Evolutionary conservation across 2,113 vertebrate genomes (phyloP).

Genomic region (Ciconia boyciana): DNA sequence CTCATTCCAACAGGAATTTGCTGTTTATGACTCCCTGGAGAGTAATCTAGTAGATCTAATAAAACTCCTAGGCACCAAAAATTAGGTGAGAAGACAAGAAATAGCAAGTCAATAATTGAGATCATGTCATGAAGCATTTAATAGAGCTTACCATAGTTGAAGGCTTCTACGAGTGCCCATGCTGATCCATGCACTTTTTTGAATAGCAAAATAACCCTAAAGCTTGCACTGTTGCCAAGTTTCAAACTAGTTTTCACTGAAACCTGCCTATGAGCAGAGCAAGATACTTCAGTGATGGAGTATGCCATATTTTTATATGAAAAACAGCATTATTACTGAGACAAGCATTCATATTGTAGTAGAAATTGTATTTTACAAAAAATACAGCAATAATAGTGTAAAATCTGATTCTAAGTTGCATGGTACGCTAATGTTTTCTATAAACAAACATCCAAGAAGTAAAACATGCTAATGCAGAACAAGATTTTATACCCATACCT

Average conservation of each 20-base stretch:
- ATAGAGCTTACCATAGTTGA: neutral
- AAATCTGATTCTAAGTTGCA: constrained; percentile 36
- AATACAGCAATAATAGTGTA: neutral
- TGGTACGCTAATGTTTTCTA: neutral
- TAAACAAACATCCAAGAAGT: constrained; percentile 14
- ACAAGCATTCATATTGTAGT: neutral
- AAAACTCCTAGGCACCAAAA: neutral
- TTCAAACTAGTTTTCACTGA: neutral
- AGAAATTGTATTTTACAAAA: neutral
- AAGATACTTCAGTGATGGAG: neutral
- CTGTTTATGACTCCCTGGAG: neutral
- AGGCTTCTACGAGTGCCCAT: neutral
- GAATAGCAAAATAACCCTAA: neutral
- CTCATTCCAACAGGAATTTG: neutral
- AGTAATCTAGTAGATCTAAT: neutral
- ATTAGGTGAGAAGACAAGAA: neutral
- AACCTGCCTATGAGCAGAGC: neutral
- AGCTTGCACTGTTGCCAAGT: neutral
- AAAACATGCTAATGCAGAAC: constrained; percentile 16
- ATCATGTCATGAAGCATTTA: neutral
- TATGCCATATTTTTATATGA: neutral
- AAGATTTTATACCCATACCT: neutral
- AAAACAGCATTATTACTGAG: neutral
- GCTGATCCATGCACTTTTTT: neutral
- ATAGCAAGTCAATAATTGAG: neutral